Conservation (phyloP, 1,140 invertebrate genomes). For the Papilio aristodemus region DNA sequence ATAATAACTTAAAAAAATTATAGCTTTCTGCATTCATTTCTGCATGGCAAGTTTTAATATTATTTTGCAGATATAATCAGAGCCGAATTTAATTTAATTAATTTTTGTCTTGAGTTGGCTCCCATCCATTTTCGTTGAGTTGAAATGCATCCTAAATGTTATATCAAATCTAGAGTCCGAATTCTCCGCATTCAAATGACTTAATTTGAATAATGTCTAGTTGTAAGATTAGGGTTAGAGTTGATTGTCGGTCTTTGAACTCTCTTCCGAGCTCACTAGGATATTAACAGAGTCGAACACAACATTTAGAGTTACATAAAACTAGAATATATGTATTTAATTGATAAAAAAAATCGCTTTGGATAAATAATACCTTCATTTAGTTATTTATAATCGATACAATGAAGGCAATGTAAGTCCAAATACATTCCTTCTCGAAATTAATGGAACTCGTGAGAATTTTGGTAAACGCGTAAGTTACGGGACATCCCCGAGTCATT, state of each 20-base stretch:
- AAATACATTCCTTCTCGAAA: slow-evolving; percentile 65
- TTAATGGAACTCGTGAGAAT: slow-evolving; percentile 52
- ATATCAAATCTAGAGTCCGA: slow-evolving; percentile 2
- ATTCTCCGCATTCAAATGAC: slow-evolving; percentile 41
- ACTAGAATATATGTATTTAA: slow-evolving; percentile 56
- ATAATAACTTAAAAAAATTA: too few relatives aligned
- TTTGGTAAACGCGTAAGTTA: slow-evolving; percentile 41
- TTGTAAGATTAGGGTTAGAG: slow-evolving; percentile 50
- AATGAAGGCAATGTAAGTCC: slow-evolving; percentile 62
- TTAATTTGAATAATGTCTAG: slow-evolving; percentile 50
- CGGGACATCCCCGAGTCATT: slow-evolving; percentile 55
- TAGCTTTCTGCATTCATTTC: too few relatives aligned
- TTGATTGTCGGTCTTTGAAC: slow-evolving; percentile 44
- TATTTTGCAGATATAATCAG: too few relatives aligned
- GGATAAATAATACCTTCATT: slow-evolving; percentile 45
- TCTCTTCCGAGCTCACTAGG: slow-evolving; percentile 58
- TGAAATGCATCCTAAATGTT: neutral
- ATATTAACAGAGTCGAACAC: slow-evolving; percentile 48
- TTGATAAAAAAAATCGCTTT: slow-evolving; percentile 51
- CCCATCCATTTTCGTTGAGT: too few relatives aligned
- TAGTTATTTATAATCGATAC: slow-evolving; percentile 56
- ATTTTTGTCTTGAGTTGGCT: too few relatives aligned
- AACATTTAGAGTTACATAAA: slow-evolving; percentile 43
- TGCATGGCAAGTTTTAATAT: too few relatives aligned
- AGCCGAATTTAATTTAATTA: too few relatives aligned